phyloP scores from a whole-genome alignment of 2,113 vertebrate genomes.

The Catagonus wagneri region DNA sequence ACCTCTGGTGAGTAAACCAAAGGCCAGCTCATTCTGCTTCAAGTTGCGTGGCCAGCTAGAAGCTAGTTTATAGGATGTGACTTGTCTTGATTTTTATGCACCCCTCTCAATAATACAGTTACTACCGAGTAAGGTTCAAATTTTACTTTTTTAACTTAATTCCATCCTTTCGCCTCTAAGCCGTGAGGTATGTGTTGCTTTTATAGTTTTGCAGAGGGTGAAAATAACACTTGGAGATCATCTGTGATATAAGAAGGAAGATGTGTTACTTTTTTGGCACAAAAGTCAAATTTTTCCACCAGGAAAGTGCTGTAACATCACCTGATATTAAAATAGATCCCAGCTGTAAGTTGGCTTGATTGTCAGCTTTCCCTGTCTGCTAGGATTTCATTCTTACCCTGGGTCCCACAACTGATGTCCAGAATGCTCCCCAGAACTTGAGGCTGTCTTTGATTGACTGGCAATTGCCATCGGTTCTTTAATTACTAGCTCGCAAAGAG shows the following conservation, averaged over 20 bases:
- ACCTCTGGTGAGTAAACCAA: not conserved
- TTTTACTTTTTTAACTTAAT: not conserved
- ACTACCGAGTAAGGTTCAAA: not conserved
- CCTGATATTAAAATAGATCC: not conserved
- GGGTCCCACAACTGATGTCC: not conserved
- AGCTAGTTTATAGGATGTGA: not conserved
- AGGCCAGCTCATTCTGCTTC: not conserved
- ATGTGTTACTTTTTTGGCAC: not conserved
- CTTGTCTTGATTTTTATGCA: not conserved
- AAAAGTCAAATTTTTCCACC: not conserved
- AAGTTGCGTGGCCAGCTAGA: not conserved
- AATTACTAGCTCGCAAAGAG: not conserved
- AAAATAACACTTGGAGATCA: not conserved
- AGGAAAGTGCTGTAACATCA: not conserved
- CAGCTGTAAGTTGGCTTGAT: not conserved
- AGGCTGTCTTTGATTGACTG: not conserved
- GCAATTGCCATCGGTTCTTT: not conserved
- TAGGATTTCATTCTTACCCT: not conserved
- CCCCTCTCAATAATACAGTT: not conserved
- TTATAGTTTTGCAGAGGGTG: not conserved
- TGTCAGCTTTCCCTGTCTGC: not conserved
- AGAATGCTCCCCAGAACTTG: not conserved
- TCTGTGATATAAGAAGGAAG: not conserved
- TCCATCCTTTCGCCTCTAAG: not conserved
- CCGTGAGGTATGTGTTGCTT: not conserved